Base-by-base conservation (phyloP, 2,797 vertebrate genomes). In the Crenichthys baileyi region DNA sequence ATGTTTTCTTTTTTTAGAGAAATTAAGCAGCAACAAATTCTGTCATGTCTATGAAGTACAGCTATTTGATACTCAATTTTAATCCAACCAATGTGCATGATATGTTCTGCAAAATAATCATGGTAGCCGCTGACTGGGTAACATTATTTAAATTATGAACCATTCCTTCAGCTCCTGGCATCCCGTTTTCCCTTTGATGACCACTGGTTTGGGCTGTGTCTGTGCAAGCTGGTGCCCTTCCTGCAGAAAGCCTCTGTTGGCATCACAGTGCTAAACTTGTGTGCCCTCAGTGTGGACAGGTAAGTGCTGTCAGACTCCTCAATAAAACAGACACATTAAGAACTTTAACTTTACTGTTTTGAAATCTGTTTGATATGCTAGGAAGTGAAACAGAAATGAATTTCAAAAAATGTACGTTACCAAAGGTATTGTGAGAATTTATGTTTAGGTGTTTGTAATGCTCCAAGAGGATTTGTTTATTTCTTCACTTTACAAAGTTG, bases 201-300 rank as follows among this genome's bases (percentile, higher is more conserved):
- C 48, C 95, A 71, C n/a, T 3, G 63, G 7, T 89, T 98, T 44
- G 98, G 97, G 70, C 85, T 95, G 46, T 96, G 94, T 88, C 95
- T 99, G 85, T 99, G 98, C 91, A 98, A 98, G 90, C 85, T 98
- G 85, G 89, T 99, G 75, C 98, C 98, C 50, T 99, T 99, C 90
- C 92, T 99, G 89, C 98, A 99, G 95, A 99, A 99, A 92, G 97
- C 97, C 51, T 99, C 98, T 0, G 97, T 98, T 88, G 98, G 98
- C 87, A 99, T 99, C 94, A 99, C 98, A 0, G 97, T 98, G 20
- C 96, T 99, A 88, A 99, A 97, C 88, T 94, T 99, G 92, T 99
- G 98, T 6, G 98, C 98, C 68, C 97, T 99, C 80, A 99, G 98
- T 13, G 97, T 99, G 75, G 98, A 99, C 97, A 99, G 98, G 98